These are phyloP conservation scores for Apteryx owenii DNA, from an alignment of 2,113 vertebrate species.

Conservation along the genomic window DNA sequence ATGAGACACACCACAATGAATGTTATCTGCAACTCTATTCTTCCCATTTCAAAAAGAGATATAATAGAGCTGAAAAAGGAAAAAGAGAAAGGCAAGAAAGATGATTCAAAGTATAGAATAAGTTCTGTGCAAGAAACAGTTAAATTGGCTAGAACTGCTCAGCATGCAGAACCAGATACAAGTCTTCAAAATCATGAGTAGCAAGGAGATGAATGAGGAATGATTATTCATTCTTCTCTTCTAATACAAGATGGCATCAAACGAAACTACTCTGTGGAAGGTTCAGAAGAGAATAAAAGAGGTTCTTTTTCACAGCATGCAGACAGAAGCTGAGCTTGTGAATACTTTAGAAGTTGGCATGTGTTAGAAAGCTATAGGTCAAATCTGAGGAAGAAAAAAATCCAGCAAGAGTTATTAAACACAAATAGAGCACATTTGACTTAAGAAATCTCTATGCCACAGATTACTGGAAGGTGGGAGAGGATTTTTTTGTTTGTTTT, in stretches of 20 bases:
- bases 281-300: not conserved
- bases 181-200: not conserved
- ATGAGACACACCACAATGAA: not conserved
- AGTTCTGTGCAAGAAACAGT: not conserved
- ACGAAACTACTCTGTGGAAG: not conserved
- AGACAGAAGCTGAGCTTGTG: not conserved
- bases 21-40: not conserved
- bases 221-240: rapidly evolving
- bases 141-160: not conserved
- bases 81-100: not conserved
- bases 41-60: not conserved
- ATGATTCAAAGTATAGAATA: not conserved
- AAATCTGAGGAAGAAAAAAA: not conserved
- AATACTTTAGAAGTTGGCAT: not conserved
- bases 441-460: not conserved
- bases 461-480: not conserved
- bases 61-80: not conserved
- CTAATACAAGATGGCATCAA: not conserved
- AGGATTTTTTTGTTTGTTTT: not conserved
- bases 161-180: not conserved
- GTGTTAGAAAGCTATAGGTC: not conserved
- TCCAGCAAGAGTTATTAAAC: not conserved
- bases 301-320: not conserved
- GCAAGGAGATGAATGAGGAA: not conserved
- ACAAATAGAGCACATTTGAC: not conserved